phyloP scores from a whole-genome alignment of 2,113 vertebrate genomes.

The Oncorhynchus clarkii region DNA sequence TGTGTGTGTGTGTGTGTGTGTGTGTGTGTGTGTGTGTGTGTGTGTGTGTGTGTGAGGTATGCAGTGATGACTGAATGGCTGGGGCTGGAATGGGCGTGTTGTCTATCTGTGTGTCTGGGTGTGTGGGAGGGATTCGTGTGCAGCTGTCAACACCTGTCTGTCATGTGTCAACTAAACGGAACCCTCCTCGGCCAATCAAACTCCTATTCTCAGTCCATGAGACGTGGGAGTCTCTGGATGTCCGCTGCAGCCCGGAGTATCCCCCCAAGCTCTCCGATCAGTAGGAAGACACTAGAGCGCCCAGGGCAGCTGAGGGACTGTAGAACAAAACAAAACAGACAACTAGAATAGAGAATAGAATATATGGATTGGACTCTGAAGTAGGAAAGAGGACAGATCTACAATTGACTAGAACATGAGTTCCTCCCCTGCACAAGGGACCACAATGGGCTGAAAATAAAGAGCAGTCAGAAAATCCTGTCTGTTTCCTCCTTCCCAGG shows the following conservation, averaged over 20 bases:
- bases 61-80: neutral
- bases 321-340: conserved; percentile 1
- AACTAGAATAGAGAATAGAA: neutral
- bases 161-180: conserved; percentile 1
- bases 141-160: conserved; percentile 24
- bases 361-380: neutral
- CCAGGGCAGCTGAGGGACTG: neutral
- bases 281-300: neutral
- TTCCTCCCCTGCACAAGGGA: neutral
- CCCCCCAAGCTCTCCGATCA: neutral
- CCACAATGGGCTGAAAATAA: neutral
- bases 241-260: neutral
- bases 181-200: conserved; percentile 1
- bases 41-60: neutral
- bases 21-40: conserved; percentile 2
- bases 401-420: neutral
- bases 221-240: neutral
- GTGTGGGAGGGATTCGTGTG: neutral
- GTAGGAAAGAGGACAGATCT: neutral
- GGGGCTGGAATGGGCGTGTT: neutral
- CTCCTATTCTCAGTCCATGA: neutral
- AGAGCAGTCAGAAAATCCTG: neutral
- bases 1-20: conserved; percentile 13
- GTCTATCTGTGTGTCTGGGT: neutral
- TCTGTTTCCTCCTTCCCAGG: neutral